phyloP scores from a whole-genome alignment of 2,888 invertebrate species.

The Argynnis bischoffii region DNA sequence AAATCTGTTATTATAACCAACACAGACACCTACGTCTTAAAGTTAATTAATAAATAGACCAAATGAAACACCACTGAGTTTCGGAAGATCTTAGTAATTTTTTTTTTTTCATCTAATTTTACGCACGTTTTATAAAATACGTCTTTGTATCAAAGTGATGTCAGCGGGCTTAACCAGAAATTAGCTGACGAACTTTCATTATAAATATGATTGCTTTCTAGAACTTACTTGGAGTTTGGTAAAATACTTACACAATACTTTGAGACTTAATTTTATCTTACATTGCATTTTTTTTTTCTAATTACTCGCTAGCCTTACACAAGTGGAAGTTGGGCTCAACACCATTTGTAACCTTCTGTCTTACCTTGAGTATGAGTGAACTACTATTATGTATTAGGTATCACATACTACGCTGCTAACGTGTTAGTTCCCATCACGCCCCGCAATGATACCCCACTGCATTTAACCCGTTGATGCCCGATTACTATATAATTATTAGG shows the following conservation, averaged over 20 bases:
- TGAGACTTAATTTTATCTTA: slow-evolving; percentile 75
- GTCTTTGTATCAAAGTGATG: slow-evolving; percentile 79
- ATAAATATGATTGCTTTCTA: slow-evolving; percentile 79
- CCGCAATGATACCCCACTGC: too few species aligned
- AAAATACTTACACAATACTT: slow-evolving; percentile 82
- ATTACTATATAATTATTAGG: slow-evolving; percentile 26
- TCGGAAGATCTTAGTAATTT: slow-evolving; percentile 71
- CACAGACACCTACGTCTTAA: slow-evolving; percentile 79
- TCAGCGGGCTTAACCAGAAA: slow-evolving; percentile 75
- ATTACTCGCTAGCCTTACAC: slow-evolving; percentile 71
- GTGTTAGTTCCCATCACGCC: slow-evolving; percentile 68
- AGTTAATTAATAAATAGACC: slow-evolving; percentile 78
- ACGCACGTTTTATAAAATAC: slow-evolving; percentile 76
- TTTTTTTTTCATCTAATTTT: slow-evolving; percentile 59
- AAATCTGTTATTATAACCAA: slow-evolving; percentile 78
- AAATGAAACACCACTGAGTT: slow-evolving; percentile 74
- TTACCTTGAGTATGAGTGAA: slow-evolving; percentile 56
- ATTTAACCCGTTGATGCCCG: slow-evolving; percentile 12
- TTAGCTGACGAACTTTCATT: slow-evolving; percentile 68
- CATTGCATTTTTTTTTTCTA: slow-evolving; percentile 75
- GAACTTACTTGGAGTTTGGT: slow-evolving; percentile 74
- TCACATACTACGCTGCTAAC: slow-evolving; percentile 75
- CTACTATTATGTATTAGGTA: slow-evolving; percentile 74
- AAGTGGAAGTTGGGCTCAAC: slow-evolving; percentile 66
- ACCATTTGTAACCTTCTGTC: slow-evolving; percentile 44